Base-by-base conservation (phyloP, 2,797 vertebrate genomes). In the Odontamblyopus rebecca region DNA sequence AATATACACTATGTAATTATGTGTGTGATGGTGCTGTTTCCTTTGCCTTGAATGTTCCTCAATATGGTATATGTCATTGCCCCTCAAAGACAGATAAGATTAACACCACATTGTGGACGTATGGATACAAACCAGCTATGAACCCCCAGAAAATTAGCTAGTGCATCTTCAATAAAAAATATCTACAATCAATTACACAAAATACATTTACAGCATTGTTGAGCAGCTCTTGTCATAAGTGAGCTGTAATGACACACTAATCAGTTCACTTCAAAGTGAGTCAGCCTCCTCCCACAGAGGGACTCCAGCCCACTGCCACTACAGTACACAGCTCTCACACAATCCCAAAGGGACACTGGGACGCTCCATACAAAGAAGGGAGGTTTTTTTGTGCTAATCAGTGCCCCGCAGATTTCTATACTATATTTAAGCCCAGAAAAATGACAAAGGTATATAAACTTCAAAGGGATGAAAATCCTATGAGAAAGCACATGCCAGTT, bases 161-260 rank as follows among this genome's bases (percentile, higher is more conserved):
- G 7, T 15, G 12, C 44, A 48, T 4, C 2, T 48, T 44, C 41
- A 15, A 48, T 4, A 15, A 48, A 48, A 32, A 7, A 48, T 48
- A 60, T 6, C 4, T 30, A 60, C 16, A 60, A 30, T 15, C 11
- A 23, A 60, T 29, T 60, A 60, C 5, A 18, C 50, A 15, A 65
- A 50, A 50, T 18, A 50, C 15, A 61, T 51, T 16, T 30, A 41
- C 68, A 32, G 19, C 11, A 32, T 41, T 2, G 61, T 53, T 59
- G 41, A 66, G 64, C 64, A 66, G 64, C 44, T 44, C 69, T 60
- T 67, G 57, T 70, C 23, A 70, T 44, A 63, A 74, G 19, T 4
- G 0, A 69, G 27, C n/a, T 61, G 38, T 83, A 82, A 87, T 87
- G 82, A 78, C 50, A 78, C 2, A 62, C 72, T 57, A 44, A 70